These are phyloP conservation scores for Drosophila anceps DNA, from an alignment of 2,888 invertebrate genomes.

Conservation along the genomic window DNA sequence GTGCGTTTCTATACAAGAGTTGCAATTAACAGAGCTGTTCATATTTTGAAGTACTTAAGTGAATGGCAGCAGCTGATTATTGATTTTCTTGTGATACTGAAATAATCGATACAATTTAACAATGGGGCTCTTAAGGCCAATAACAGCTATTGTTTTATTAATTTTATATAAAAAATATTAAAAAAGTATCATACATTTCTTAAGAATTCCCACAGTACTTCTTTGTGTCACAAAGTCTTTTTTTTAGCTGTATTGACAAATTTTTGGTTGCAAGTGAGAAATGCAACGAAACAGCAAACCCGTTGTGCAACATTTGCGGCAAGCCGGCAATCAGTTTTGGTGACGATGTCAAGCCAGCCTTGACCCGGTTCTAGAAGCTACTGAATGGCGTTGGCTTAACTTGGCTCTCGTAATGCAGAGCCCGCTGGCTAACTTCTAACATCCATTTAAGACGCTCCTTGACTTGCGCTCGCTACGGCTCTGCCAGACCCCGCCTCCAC, in stretches of 20 bases:
- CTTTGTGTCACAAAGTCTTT: neutral
- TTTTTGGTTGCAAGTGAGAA: neutral
- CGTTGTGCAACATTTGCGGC: slow-evolving; percentile 52
- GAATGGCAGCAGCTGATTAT: neutral
- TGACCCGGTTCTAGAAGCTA: slow-evolving; percentile 82
- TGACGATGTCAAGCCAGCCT: slow-evolving; percentile 58
- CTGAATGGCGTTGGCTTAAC: slow-evolving; percentile 35
- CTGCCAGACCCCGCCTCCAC: neutral
- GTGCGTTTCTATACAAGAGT: neutral
- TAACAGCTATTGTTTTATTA: too few relatives aligned
- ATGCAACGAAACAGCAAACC: slow-evolving; percentile 30
- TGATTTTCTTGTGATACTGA: neutral
- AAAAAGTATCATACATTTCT: too few relatives aligned
- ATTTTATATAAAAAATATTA: too few relatives aligned
- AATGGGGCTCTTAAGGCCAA: too few relatives aligned
- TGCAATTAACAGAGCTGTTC: neutral
- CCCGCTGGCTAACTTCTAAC: slow-evolving; percentile 33
- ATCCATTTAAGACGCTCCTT: slow-evolving; percentile 19
- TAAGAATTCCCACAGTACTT: neutral
- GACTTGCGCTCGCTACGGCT: neutral
- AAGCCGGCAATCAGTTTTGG: slow-evolving; percentile 42
- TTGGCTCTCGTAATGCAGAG: slow-evolving; percentile 20
- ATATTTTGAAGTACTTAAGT: neutral
- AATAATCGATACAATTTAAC: neutral
- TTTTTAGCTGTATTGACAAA: neutral